These are phyloP conservation scores for Taxidea taxus DNA, from an alignment of 2,113 vertebrate species.

Conservation along the genomic window DNA sequence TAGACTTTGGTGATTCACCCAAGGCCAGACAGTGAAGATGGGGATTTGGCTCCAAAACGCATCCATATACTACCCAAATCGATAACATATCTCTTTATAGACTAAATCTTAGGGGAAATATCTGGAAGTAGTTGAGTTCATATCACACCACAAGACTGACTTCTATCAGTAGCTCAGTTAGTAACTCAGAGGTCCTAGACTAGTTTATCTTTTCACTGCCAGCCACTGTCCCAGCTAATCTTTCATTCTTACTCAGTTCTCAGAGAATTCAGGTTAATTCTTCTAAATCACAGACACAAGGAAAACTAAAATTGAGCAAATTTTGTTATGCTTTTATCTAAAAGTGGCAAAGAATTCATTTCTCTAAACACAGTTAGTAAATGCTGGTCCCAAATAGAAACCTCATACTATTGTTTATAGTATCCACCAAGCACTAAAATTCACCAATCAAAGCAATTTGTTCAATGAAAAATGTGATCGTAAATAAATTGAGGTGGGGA, in stretches of 20 bases:
- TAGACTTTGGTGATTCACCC: neutral
- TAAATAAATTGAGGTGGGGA: neutral
- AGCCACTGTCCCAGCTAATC: too few species aligned
- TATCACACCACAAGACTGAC: neutral
- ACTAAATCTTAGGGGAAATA: neutral
- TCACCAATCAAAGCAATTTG: neutral
- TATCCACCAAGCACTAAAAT: neutral
- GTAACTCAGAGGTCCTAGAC: neutral
- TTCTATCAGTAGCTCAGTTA: neutral
- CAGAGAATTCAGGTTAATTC: neutral
- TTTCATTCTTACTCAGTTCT: neutral
- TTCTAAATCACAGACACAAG: neutral
- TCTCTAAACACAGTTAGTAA: neutral
- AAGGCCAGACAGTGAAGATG: neutral
- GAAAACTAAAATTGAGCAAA: neutral
- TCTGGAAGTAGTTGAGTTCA: neutral
- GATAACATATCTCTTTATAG: neutral
- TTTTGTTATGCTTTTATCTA: neutral
- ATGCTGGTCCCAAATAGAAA: neutral
- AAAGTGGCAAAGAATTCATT: neutral
- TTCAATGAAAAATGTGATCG: neutral
- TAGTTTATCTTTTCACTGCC: neutral
- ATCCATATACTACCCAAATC: neutral
- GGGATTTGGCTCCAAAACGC: neutral
- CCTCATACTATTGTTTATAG: neutral